Conservation (phyloP, 2,113 vertebrate species). For the Tauraco erythrolophus region DNA sequence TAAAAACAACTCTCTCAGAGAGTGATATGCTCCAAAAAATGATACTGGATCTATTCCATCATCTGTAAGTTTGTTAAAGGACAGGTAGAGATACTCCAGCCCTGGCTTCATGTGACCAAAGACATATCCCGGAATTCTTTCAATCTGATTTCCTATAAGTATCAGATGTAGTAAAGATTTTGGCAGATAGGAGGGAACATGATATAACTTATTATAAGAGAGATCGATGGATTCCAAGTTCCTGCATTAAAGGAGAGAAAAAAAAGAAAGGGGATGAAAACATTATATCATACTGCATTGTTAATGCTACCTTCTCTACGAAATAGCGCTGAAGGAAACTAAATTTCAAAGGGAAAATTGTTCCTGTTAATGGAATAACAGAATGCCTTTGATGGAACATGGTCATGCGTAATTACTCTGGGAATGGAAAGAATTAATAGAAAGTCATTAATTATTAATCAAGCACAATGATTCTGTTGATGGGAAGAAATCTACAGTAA, state of each 20-base stretch:
- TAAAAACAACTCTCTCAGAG: slow-evolving; percentile 91
- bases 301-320: background rate
- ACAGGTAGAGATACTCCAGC: slow-evolving; percentile 94
- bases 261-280: background rate
- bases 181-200: slow-evolving; percentile 95
- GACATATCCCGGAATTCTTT: slow-evolving; percentile 94
- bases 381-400: background rate
- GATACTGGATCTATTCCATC: slow-evolving; percentile 88
- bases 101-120: slow-evolving; percentile 96
- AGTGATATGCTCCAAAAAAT: slow-evolving; percentile 87
- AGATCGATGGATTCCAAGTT: slow-evolving; percentile 95
- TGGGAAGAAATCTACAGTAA: background rate
- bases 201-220: slow-evolving; percentile 91
- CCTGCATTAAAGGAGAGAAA: slow-evolving; percentile 72
- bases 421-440: background rate
- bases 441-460: background rate
- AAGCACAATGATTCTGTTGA: background rate
- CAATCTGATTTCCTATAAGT: slow-evolving; percentile 92
- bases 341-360: background rate
- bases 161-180: slow-evolving; percentile 91
- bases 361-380: background rate
- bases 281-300: background rate
- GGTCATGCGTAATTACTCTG: background rate
- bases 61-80: slow-evolving; percentile 90
- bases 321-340: background rate